phyloP scores from a whole-genome alignment of 2,888 invertebrate species.

The Eulithis testata region DNA sequence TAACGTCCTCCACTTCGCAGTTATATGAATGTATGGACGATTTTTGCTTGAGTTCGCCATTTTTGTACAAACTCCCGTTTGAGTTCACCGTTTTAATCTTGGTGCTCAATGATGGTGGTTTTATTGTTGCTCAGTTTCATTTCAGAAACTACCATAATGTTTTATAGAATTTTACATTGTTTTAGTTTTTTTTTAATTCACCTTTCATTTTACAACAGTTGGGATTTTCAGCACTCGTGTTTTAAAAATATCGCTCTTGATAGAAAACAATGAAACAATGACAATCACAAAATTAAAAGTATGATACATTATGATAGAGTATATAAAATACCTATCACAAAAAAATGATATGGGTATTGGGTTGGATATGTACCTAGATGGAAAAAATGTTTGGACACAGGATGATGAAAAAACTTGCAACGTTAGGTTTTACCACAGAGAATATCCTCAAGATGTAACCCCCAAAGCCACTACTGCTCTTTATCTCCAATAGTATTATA shows the following conservation, averaged over 20 bases:
- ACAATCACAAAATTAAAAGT: no score
- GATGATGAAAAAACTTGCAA: no score
- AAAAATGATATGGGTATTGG: no score
- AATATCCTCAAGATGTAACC: constrained; percentile 5
- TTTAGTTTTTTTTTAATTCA: background rate
- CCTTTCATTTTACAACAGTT: no score
- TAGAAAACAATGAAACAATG: no score
- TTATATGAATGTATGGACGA: constrained; percentile 54
- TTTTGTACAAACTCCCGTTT: constrained; percentile 32
- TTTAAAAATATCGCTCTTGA: no score
- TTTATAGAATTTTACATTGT: background rate
- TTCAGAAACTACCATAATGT: background rate
- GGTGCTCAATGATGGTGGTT: constrained; percentile 8
- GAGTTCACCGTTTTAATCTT: constrained; percentile 7
- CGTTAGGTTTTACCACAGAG: background rate
- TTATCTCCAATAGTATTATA: constrained; percentile 23
- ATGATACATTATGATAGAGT: no score
- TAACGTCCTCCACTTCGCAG: constrained; percentile 60
- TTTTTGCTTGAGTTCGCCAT: constrained; percentile 48
- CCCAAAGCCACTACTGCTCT: background rate
- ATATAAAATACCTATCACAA: no score
- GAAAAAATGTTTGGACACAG: no score
- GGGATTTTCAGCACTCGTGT: no score
- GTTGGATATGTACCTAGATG: no score
- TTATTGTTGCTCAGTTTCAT: constrained; percentile 2